Evolutionary conservation across 1,140 invertebrate genomes (phyloP), one percentile per base, ranked within the genome.

Genomic region (Caerostris darwini): DNA sequence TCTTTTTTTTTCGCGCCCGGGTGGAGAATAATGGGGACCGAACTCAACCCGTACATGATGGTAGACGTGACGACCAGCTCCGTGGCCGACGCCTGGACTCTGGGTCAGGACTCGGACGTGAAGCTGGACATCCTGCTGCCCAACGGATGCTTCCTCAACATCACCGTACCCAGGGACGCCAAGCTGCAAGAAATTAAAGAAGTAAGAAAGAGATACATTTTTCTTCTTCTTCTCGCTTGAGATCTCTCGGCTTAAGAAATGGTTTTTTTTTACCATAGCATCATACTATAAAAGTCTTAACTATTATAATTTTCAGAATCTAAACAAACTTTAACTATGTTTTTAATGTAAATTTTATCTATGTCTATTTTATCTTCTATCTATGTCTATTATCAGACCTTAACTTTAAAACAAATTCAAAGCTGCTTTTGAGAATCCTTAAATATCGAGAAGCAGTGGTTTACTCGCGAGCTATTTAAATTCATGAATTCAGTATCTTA

Each of bases 111-210:
- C 34, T 7, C 92, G 1, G 92, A 90, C 14, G 88, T 95, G 12
- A 69, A 67, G 6, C 53, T 99, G 54, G 98, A 97, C 95, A 98
- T 98, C 95, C 96, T 99, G 71, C 97, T 99, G 97, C 98, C 98
- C 92, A 98, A 98, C 96, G 98, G 98, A 90, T 97, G 98, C 95
- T 96, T 98, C 95, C 97, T 98, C 95, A 96, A 97, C 59, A 95
- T 98, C 8, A 96, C 97, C 93, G 97, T 97, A 19, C 97, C 97
- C 95, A 97, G 97, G 95, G 97, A 98, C 96, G 97, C 97, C 56
- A 97, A 97, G 59, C 97, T 99, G 67, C 97, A 97, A 34, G 98
- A 98, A 96, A 97, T 99, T 81, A 99, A 99, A 96, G 97, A 98
- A 97, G 98, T 98, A 96, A 97, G 95, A 0, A 57, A 12, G 2